A percentile compares a stretch with the other conserved stretches of the same genome.
Conservation (phyloP, 2,797 vertebrate genomes). For the Philypnodon macrostomus region DNA sequence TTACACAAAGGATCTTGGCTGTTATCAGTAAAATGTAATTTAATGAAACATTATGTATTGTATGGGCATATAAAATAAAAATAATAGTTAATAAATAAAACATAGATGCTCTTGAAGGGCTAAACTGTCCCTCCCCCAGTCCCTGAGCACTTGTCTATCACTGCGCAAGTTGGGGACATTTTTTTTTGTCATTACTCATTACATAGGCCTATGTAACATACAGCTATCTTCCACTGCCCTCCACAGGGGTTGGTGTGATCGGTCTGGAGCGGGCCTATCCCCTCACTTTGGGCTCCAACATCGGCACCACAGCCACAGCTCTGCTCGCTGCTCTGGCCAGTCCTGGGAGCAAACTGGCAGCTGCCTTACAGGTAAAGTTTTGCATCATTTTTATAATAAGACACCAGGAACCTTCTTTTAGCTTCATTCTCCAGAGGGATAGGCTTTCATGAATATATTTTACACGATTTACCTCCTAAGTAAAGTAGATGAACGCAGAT, state of each 20-base stretch:
- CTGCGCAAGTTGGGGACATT: too few species aligned
- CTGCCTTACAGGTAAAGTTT: conserved; percentile 71
- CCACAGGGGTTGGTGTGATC: conserved; percentile 77
- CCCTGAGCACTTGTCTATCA: too few species aligned
- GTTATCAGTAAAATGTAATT: too few species aligned
- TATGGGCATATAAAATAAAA: too few species aligned
- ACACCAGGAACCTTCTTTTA: not conserved
- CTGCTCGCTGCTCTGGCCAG: conserved; percentile 78
- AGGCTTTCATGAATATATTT: conserved; percentile 23
- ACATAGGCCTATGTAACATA: too few species aligned
- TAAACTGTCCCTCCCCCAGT: too few species aligned
- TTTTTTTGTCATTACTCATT: too few species aligned
- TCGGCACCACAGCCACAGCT: conserved; percentile 80
- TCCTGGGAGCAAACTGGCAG: conserved; percentile 73
- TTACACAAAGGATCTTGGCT: too few species aligned
- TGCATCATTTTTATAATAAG: conserved; percentile 1
- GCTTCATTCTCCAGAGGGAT: not conserved
- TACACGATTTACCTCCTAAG: conserved; percentile 7
- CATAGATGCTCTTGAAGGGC: too few species aligned
- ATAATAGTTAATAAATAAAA: too few species aligned
- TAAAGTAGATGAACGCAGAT: conserved; percentile 2
- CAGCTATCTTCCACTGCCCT: too few species aligned
- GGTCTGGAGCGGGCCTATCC: conserved; percentile 80
- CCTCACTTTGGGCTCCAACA: conserved; percentile 79
- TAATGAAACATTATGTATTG: too few species aligned